These are phyloP conservation scores for Octonoba sinensis DNA, from an alignment of 2,888 invertebrate genomes.

Conservation along the genomic window DNA sequence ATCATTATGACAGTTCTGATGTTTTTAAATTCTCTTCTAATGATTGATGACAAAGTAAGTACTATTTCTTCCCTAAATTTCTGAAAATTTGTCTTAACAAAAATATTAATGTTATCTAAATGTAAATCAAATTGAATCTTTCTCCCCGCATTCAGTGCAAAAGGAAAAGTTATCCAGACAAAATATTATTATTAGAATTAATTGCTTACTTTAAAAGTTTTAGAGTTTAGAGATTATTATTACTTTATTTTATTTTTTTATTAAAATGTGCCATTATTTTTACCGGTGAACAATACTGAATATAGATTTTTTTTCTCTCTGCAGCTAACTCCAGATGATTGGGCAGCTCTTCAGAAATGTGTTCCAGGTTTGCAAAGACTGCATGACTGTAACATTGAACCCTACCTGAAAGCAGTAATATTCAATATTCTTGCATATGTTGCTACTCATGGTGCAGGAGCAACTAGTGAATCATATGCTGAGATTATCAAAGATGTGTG, in stretches of 20 bases:
- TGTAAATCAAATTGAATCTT: too few species aligned
- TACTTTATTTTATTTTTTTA: too few species aligned
- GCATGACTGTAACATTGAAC: constrained; percentile 21
- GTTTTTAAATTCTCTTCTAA: constrained; percentile 44
- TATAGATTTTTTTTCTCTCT: neutral
- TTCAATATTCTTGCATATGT: constrained; percentile 33
- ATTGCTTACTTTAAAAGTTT: too few species aligned
- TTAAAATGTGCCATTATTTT: neutral
- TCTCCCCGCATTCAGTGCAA: too few species aligned
- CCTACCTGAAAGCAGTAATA: constrained; percentile 41
- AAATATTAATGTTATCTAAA: too few species aligned
- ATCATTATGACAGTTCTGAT: constrained; percentile 48
- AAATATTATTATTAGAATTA: too few species aligned
- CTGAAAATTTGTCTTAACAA: too few species aligned
- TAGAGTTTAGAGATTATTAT: too few species aligned
- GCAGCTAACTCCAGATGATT: constrained; percentile 50
- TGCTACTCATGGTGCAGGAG: constrained; percentile 50
- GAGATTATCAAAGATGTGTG: constrained; percentile 20
- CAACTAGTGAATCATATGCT: constrained; percentile 8
- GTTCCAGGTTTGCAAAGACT: constrained; percentile 46
- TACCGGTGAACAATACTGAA: neutral
- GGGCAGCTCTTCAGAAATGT: constrained; percentile 37
- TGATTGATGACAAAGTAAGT: constrained; percentile 42
- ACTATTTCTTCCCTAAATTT: neutral
- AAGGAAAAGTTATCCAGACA: too few species aligned